Evolutionary conservation across 2,113 vertebrate genomes (phyloP), one percentile per base, ranked within the genome.

Genomic region (Peucedramus taeniatus): DNA sequence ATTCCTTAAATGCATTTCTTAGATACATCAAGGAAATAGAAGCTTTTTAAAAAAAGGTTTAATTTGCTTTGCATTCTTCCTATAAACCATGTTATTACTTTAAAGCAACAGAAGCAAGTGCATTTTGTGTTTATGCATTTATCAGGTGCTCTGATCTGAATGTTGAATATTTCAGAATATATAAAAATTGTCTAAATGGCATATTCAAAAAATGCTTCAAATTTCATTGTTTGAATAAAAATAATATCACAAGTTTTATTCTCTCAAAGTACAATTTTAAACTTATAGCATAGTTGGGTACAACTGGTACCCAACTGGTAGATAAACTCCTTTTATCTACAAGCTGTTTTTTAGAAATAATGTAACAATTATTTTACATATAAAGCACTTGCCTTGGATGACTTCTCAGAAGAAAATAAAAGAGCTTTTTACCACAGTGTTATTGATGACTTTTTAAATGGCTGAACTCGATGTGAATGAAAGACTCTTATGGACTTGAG

Each of bases 1-100:
- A 94, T 90, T 96, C 66, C 54, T 90, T 57, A 94, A 95, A 15
- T 68, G 35, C n/a, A 56, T 93, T 96, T 96, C 26, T 94, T 71
- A 93, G 70, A 77, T 84, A 66, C 12, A 31, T 57, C 21, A 63
- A 89, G 50, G 49, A 94, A 95, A 93, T 35, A n/a, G 19, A 76
- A 68, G 19, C 22, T 75, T 75, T 75, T 26, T 27, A 1, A 0
- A 10, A 35, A 70, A 50, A 42, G 4, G 11, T 70, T 33, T 83
- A 6, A 17, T 78, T 89, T 79, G 54, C 42, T 65, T 56, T 90
- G n/a, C 40, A 39, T 31, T 56, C 19, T 37, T 93, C 30, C 28
- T 83, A 26, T 47, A 40, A 90, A 23, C 7, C 17, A 5, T 69
- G 83, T 89, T 35, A 44, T 64, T 60, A 3, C 61, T 80, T 45